A percentile compares a stretch with the other conserved stretches of the same genome.
Evolutionary conservation across 2,888 invertebrate species (phyloP).

Genomic region (Torymus aiolomorphi): DNA sequence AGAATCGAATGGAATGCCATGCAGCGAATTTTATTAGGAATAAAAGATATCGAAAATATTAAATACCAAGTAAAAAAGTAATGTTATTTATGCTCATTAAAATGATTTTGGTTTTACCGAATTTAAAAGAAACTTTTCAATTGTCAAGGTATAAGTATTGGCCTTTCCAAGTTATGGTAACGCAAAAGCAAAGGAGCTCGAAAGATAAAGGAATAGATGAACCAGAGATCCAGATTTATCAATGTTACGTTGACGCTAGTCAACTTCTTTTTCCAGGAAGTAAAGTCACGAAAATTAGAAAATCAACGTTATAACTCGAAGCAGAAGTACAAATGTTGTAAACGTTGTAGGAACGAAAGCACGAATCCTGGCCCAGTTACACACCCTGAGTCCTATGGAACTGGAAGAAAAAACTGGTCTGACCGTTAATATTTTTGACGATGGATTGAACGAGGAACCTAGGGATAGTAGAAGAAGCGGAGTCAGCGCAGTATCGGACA

Average conservation of each 20-base stretch:
- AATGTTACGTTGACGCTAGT: slow-evolving; percentile 64
- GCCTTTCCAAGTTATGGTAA: slow-evolving; percentile 66
- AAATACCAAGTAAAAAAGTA: slow-evolving; percentile 62
- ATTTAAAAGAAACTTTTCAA: background rate
- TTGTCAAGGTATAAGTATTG: slow-evolving; percentile 64
- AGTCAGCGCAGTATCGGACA: too few relatives aligned
- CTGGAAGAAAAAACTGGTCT: slow-evolving; percentile 63
- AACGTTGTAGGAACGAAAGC: slow-evolving; percentile 60
- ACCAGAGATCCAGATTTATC: slow-evolving; percentile 31
- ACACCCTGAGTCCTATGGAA: slow-evolving; percentile 54
- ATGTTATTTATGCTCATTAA: background rate
- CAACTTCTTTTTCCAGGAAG: slow-evolving; percentile 70
- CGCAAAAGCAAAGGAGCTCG: background rate
- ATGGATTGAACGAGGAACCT: slow-evolving; percentile 43
- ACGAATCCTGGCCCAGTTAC: slow-evolving; percentile 63
- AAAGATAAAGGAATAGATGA: slow-evolving; percentile 13
- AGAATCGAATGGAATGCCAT: slow-evolving; percentile 68
- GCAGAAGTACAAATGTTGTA: too few relatives aligned
- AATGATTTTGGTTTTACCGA: background rate
- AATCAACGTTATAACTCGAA: background rate
- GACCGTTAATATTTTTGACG: slow-evolving; percentile 59
- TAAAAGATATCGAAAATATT: slow-evolving; percentile 52
- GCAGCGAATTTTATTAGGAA: slow-evolving; percentile 58
- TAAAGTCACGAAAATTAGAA: slow-evolving; percentile 53
- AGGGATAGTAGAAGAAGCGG: slow-evolving; percentile 38